Base-by-base conservation (phyloP, 1,140 invertebrate species). In the Himalopsyche phryganea region DNA sequence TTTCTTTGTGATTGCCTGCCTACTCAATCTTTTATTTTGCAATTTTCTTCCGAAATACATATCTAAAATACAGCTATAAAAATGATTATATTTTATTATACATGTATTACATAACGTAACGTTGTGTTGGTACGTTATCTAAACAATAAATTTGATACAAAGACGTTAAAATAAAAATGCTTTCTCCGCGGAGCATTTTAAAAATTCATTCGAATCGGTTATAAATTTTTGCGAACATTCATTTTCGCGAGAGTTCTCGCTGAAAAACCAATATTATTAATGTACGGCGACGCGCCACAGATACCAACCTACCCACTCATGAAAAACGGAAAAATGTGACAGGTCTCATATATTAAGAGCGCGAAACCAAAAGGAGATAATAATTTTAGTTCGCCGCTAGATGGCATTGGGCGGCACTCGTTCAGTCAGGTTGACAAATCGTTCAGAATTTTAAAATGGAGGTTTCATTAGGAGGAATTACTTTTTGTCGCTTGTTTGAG, bases 211-310 rank as follows among this genome's bases (percentile, higher is more conserved):
- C 50, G 33, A 44, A 47, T 60, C 38, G 38, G 45, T 40, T 19
- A 60, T 60, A 60, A 60, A 60, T 60, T 54, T 48, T 33, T 35
- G 28, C 23, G n/a, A 40, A 19, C 51, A 45, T 53, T 35, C 50
- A 28, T 53, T 45, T 14, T 23, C 51, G 50, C 48, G 38, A 10
- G 41, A 49, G 42, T 53, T 54, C 33, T 52, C 50, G 49, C 45
- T 50, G 44, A 50, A 60, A 58, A 60, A 60, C 50, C 58, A 54
- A 60, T 60, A 54, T 54, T 60, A 60, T 60, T 60, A 60, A 60
- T 54, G 50, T 47, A 46, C 15, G n/a, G 15, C 15, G 11, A 5
- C 23, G 23, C 9, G 23, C 23, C 9, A 28, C 9, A n/a, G n/a
- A n/a, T n/a, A n/a, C 48, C 15, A 23, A 13, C 28, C 15, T 38